Percentiles rank a stretch among this genome's conserved stretches.
Evolutionary conservation across 2,888 invertebrate genomes (phyloP).

Genomic region (Leptura quadrifasciata): DNA sequence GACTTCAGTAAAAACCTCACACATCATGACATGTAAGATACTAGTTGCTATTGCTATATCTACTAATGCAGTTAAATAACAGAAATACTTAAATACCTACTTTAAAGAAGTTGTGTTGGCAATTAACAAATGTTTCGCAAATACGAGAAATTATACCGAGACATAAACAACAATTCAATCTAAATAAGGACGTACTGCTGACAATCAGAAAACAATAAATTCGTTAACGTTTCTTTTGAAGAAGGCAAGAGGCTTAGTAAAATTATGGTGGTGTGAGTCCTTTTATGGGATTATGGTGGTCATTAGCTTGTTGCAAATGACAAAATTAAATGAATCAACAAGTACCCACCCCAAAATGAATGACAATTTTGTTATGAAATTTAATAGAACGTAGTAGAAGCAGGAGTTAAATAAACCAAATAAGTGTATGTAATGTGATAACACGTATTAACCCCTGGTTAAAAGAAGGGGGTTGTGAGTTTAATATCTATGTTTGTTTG

Average conservation of each 20-base stretch:
- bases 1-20: slow-evolving; percentile 39
- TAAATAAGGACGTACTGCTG: slow-evolving; percentile 46
- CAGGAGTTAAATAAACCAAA: no score
- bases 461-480: no score
- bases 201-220: slow-evolving; percentile 47
- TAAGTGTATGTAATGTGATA: no score
- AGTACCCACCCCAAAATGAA: background rate
- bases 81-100: slow-evolving; percentile 43
- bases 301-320: background rate
- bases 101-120: slow-evolving; percentile 45
- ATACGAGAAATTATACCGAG: slow-evolving; percentile 42
- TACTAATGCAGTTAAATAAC: slow-evolving; percentile 46
- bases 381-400: no score
- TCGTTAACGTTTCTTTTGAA: slow-evolving; percentile 31
- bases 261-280: background rate
- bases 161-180: slow-evolving; percentile 47
- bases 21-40: slow-evolving; percentile 41
- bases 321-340: background rate
- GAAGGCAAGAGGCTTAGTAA: background rate
- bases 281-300: background rate
- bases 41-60: slow-evolving; percentile 43
- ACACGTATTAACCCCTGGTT: no score
- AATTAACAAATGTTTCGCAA: slow-evolving; percentile 49
- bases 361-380: no score
- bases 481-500: no score